A percentile compares a stretch with the other conserved stretches of the same genome.
These are phyloP conservation scores for Tyto alba DNA, from an alignment of 2,113 vertebrate species.

Conservation along the genomic window DNA sequence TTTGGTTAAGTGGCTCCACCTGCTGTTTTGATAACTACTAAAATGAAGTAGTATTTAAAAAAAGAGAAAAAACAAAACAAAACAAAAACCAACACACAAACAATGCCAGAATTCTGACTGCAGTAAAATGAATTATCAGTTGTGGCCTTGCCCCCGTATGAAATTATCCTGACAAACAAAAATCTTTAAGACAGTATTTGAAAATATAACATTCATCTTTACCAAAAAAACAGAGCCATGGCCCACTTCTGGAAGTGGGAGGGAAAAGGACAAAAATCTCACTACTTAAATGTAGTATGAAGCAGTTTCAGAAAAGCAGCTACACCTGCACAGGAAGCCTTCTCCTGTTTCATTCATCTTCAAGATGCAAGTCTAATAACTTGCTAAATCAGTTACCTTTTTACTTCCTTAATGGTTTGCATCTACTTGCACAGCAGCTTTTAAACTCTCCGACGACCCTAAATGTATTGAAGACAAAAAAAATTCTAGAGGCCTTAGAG, in stretches of 20 bases:
- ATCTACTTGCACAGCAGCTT: not conserved
- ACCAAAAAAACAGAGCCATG: not conserved
- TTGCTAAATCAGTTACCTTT: not conserved
- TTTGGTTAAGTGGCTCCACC: constrained; percentile 50
- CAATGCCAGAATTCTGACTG: not conserved
- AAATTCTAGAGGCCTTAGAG: not conserved
- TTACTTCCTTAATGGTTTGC: not conserved
- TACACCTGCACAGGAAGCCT: not conserved
- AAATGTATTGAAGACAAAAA: not conserved
- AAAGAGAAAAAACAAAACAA: too few relatives aligned
- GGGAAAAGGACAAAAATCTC: not conserved
- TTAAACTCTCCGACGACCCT: not conserved
- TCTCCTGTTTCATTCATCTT: not conserved
- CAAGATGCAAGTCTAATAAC: not conserved
- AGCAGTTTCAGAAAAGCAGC: not conserved
- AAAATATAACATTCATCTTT: not conserved
- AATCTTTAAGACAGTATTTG: not conserved
- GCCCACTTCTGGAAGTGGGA: not conserved
- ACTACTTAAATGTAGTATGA: not conserved
- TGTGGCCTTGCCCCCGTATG: not conserved
- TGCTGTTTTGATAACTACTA: constrained; percentile 36
- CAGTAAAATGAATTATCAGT: not conserved
- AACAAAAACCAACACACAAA: too few relatives aligned
- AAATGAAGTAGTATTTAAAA: not conserved
- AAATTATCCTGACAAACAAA: not conserved